These are phyloP conservation scores for Cacoxenus indagator DNA, from an alignment of 2,888 invertebrate species.

Conservation along the genomic window DNA sequence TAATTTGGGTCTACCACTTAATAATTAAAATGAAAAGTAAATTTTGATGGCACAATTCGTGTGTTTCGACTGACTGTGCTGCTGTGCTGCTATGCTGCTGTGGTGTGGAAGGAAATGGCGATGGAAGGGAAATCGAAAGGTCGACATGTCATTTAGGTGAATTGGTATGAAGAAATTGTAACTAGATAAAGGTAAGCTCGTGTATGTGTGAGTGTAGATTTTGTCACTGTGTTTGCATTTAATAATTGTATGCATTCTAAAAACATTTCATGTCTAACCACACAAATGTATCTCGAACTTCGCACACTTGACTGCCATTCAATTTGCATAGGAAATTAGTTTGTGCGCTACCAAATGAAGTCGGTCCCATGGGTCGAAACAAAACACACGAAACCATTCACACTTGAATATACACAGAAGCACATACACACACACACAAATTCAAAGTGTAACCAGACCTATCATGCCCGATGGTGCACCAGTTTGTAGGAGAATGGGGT, in stretches of 20 bases:
- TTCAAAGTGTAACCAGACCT: no score
- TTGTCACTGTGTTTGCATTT: conserved; percentile 11
- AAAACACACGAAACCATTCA: conserved; percentile 2
- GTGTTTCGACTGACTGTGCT: no score
- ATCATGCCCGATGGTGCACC: neutral
- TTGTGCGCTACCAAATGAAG: conserved; percentile 64
- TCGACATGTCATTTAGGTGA: no score
- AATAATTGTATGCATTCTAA: conserved; percentile 45
- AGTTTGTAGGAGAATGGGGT: neutral
- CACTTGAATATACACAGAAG: conserved; percentile 12
- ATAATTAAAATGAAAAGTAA: conserved; percentile 62
- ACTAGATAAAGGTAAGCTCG: neutral
- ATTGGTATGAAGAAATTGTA: no score
- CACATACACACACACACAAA: conserved; percentile 6
- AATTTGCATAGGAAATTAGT: conserved; percentile 68
- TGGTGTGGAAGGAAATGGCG: no score
- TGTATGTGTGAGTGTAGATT: conserved; percentile 11
- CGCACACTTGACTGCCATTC: conserved; percentile 67
- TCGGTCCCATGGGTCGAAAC: conserved; percentile 54
- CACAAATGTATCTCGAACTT: conserved; percentile 62
- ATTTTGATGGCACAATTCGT: conserved; percentile 48
- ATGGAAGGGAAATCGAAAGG: neutral
- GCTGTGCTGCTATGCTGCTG: no score
- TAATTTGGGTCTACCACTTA: conserved; percentile 58
- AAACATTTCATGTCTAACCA: conserved; percentile 51